Conservation (phyloP, 2,888 invertebrate species). For the Diarsia dahlii region DNA sequence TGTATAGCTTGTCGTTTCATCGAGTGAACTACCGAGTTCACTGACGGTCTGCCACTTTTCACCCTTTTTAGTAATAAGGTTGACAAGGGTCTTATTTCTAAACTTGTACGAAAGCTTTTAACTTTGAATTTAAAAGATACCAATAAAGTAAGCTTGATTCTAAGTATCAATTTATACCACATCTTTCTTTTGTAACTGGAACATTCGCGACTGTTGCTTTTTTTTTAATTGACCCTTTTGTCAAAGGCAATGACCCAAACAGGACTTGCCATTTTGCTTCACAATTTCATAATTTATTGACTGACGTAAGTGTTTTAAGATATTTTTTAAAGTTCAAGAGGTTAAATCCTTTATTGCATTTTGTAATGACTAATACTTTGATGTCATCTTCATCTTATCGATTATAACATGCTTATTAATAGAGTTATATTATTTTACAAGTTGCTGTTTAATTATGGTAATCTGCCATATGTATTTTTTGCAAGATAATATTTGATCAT, state of each 20-base stretch:
- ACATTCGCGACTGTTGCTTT: slow-evolving; percentile 4
- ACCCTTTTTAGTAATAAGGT: too few relatives aligned
- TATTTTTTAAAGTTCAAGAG: slow-evolving; percentile 33
- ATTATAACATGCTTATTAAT: slow-evolving; percentile 26
- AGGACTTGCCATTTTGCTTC: slow-evolving; percentile 22
- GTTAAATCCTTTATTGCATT: slow-evolving; percentile 39
- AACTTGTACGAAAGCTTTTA: background rate
- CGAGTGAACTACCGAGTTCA: too few relatives aligned
- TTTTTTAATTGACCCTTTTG: slow-evolving; percentile 18
- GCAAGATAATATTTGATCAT: background rate
- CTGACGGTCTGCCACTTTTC: too few relatives aligned
- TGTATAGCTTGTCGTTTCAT: too few relatives aligned
- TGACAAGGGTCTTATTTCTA: background rate
- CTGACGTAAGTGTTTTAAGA: slow-evolving; percentile 35
- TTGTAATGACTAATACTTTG: slow-evolving; percentile 51
- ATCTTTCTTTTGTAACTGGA: slow-evolving; percentile 13
- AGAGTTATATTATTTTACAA: slow-evolving; percentile 1
- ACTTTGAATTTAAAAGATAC: background rate
- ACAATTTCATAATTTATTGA: slow-evolving; percentile 42
- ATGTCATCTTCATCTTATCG: slow-evolving; percentile 43
- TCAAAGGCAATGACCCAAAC: slow-evolving; percentile 28
- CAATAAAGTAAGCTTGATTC: background rate
- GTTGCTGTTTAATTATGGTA: slow-evolving; percentile 15
- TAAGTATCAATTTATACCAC: background rate
- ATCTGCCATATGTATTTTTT: slow-evolving; percentile 13